phyloP scores from a whole-genome alignment of 2,888 invertebrate genomes.

The Aphodius granarius region DNA sequence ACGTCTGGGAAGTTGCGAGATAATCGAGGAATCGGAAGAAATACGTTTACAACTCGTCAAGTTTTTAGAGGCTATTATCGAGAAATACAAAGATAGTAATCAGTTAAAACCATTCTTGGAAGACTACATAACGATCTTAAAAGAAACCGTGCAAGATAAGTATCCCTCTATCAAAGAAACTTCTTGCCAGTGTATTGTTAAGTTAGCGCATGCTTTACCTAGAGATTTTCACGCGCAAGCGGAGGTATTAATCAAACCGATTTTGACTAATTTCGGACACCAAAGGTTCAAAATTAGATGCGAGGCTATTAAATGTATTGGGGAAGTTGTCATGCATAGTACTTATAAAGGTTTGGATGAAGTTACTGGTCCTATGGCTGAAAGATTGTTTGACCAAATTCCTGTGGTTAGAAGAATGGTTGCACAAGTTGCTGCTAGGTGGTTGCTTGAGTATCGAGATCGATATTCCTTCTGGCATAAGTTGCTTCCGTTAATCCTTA shows the following conservation, averaged over 20 bases:
- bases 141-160: slow-evolving; percentile 73
- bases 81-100: slow-evolving; percentile 62
- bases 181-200: slow-evolving; percentile 71
- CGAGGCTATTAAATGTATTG: slow-evolving; percentile 73
- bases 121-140: slow-evolving; percentile 73
- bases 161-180: slow-evolving; percentile 80
- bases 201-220: slow-evolving; percentile 65
- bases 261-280: slow-evolving; percentile 73
- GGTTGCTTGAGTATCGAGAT: slow-evolving; percentile 78
- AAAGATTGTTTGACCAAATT: slow-evolving; percentile 84
- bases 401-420: slow-evolving; percentile 77
- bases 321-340: slow-evolving; percentile 64
- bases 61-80: slow-evolving; percentile 68
- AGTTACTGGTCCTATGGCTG: slow-evolving; percentile 79
- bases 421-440: slow-evolving; percentile 72
- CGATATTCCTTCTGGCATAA: slow-evolving; percentile 89
- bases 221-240: slow-evolving; percentile 75
- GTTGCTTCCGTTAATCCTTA: slow-evolving; percentile 81
- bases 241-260: slow-evolving; percentile 72
- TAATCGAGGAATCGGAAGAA: slow-evolving; percentile 77
- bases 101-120: slow-evolving; percentile 70
- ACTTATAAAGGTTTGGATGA: slow-evolving; percentile 57
- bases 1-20: slow-evolving; percentile 76
- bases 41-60: slow-evolving; percentile 70
- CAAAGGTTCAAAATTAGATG: slow-evolving; percentile 82